Conservation (phyloP, 2,888 invertebrate genomes). For the Agapostemon virescens region DNA sequence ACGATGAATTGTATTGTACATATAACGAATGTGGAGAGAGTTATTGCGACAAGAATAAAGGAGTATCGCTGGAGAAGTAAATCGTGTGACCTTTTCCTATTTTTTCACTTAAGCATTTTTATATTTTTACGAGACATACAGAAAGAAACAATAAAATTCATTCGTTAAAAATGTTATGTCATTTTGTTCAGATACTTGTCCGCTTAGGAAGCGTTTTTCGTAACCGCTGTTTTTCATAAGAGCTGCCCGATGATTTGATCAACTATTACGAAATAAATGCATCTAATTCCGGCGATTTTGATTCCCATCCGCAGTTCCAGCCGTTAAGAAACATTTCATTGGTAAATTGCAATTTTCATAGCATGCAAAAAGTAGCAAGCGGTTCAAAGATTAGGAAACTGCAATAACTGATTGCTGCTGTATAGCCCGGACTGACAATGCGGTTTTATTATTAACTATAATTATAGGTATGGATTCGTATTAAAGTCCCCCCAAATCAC, state of each 20-base stretch:
- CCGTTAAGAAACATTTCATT: background rate
- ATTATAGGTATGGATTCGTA: slow-evolving; percentile 75
- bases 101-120: background rate
- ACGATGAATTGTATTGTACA: slow-evolving; percentile 29
- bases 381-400: slow-evolving; percentile 44
- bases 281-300: background rate
- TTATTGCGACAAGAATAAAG: slow-evolving; percentile 1
- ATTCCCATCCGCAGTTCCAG: background rate
- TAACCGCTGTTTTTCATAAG: background rate
- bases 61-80: background rate
- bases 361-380: background rate
- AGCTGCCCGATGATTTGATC: too few species aligned
- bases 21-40: slow-evolving; percentile 15
- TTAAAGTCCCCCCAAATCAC: slow-evolving; percentile 76
- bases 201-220: background rate
- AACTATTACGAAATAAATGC: background rate
- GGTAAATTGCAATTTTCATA: background rate
- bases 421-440: slow-evolving; percentile 63
- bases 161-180: background rate
- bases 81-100: background rate
- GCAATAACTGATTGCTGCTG: slow-evolving; percentile 43
- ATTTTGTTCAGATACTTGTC: background rate
- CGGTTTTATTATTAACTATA: slow-evolving; percentile 79
- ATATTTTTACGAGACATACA: background rate
- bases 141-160: too few species aligned